Percentiles rank a stretch among this genome's conserved stretches.
Conservation (phyloP, 2,797 vertebrate species). For the Ateles fusciceps region DNA sequence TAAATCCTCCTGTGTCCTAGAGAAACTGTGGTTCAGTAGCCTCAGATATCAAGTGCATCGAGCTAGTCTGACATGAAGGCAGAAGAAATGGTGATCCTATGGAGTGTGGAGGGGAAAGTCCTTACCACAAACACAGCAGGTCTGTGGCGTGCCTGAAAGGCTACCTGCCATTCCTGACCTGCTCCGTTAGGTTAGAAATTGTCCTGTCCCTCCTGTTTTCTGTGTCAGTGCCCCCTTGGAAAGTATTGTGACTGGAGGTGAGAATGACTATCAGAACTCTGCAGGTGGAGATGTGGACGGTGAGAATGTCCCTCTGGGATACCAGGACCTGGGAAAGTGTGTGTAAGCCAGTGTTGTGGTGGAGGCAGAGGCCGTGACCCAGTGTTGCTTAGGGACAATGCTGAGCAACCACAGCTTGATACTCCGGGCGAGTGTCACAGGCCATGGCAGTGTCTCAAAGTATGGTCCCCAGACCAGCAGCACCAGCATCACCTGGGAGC, state of each 20-base stretch:
- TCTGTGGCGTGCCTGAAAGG: background rate
- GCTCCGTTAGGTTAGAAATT: background rate
- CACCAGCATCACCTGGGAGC: background rate
- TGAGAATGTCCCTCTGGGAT: background rate
- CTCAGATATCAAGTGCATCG: background rate
- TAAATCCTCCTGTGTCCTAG: background rate
- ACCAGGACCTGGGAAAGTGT: background rate
- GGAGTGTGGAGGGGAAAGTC: background rate
- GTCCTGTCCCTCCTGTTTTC: background rate
- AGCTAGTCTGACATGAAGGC: background rate
- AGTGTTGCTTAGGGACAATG: background rate
- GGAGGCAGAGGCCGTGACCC: background rate
- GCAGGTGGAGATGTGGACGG: background rate
- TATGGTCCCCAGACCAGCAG: background rate
- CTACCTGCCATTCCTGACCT: rapidly evolving
- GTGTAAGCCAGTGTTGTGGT: background rate
- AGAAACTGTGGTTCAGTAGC: background rate
- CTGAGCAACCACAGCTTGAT: background rate
- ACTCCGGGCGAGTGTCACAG: background rate
- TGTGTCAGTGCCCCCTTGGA: background rate
- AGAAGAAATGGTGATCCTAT: rapidly evolving
- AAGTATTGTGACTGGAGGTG: background rate
- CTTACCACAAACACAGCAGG: background rate
- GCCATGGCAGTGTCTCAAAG: background rate
- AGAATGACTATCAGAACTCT: background rate